Evolutionary conservation across 2,888 invertebrate species (phyloP), one percentile per base, ranked within the genome.

Genomic region (Gibbula magus): DNA sequence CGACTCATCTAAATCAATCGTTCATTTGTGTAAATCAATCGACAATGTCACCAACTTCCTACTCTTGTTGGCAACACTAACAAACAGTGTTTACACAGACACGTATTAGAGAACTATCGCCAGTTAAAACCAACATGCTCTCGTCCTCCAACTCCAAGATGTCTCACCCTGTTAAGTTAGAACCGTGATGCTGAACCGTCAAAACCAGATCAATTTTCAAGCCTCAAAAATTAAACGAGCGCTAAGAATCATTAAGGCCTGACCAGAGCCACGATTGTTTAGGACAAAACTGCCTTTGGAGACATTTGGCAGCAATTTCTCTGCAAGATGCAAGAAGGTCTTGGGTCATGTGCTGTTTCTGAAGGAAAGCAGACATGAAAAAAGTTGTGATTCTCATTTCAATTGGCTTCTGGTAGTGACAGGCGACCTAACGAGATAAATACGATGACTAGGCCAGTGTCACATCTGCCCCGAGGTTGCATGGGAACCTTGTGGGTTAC

Each of bases 281-380:
- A 35, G 70, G 70, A 39, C 70, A 70, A 70, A 66, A 70, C 35
- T 70, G 39, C n/a, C 39, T 70, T 20, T 32, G 35, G 32, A 29
- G 70, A 70, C 70, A 70, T 70, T 70, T 70, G 70, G 70, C 70
- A 20, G 70, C n/a, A 18, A 70, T 70, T 70, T 70, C 35, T 39
- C 35, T 35, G 18, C 70, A 61, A 35, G 67, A 67, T 67, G 29
- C 67, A 67, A 67, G 67, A 35, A 18, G 16, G 70, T 39, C 70
- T 70, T 10, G 39, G 70, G 70, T 70, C 39, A 70, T 70, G 39
- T 70, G 39, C 70, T 70, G 70, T 18, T n/a, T 39, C 35, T 70
- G 70, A 70, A 20, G 35, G 20, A 35, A 70, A 35, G 70, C 70
- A 35, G 70, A 39, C 39, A 25, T 32, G 29, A 61, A 61, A 61